Evolutionary conservation across 2,888 invertebrate genomes (phyloP), one percentile per base, ranked within the genome.

Genomic region (Melanchra persicariae): DNA sequence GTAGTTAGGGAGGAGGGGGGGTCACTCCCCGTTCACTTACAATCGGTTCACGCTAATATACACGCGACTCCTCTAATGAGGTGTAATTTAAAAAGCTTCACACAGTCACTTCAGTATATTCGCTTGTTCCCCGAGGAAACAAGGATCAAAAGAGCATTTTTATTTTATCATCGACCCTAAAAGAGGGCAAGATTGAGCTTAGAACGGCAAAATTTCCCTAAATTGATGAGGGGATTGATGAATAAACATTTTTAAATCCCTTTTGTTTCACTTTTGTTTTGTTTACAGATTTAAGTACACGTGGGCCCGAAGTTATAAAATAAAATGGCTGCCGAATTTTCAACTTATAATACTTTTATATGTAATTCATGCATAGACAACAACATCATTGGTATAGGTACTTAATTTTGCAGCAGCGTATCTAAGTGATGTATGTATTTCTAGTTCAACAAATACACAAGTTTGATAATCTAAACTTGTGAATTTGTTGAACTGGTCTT

Each of bases 21-120:
- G 74, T 78, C 74, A 80, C 81, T 84, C 79, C 51, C 71, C 74
- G 79, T 81, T 80, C 83, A 79, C 84, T 81, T 80, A 84, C 85
- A 83, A 87, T 86, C 85, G 77, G 85, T 90, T 85, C 79, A 82
- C 82, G 81, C 78, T 80, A 85, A 88, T 89, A 87, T 86, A 86
- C 86, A 81, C 81, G 79, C 68, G 63, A 81, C 84, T 82, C 61
- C 69, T 77, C 81, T 89, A 88, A 89, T 85, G 87, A 89, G 84
- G 73, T 83, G 83, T 81, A 84, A 85, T 86, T 86, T 83, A 65
- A 77, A 77, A 76, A 74, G 74, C 70, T 68, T 76, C 77, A 79
- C 55, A 59, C 49, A 61, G 60, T 70, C 68, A 71, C 55, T 77
- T 75, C 59, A 51, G 51, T 64, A 45, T 60, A 66, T 72, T 83